Evolutionary conservation across 2,797 vertebrate genomes (phyloP).

Genomic region (Hippocampus kuda): DNA sequence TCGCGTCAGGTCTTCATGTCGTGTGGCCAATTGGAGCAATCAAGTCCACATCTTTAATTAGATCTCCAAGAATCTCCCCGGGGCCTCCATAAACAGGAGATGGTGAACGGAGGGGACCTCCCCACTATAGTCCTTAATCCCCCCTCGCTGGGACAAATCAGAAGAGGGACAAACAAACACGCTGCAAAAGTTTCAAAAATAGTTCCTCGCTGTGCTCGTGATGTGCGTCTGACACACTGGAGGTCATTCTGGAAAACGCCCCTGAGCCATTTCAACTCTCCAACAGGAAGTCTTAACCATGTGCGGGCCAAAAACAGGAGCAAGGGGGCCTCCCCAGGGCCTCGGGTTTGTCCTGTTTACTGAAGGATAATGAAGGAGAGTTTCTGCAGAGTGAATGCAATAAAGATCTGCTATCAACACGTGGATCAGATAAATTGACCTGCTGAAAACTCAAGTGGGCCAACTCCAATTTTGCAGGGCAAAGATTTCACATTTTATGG

Average conservation of each 20-base stretch:
- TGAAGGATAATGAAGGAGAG: slow-evolving; percentile 32
- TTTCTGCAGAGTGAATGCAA: slow-evolving; percentile 16
- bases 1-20: slow-evolving; percentile 14
- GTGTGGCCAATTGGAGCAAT: slow-evolving; percentile 22
- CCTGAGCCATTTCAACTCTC: slow-evolving; percentile 17
- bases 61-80: slow-evolving; percentile 8
- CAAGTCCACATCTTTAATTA: slow-evolving; percentile 41
- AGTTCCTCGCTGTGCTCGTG: slow-evolving; percentile 4
- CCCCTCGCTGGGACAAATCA: neutral
- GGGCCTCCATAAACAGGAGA: slow-evolving; percentile 38
- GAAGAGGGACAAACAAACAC: neutral
- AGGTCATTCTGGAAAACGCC: slow-evolving; percentile 24
- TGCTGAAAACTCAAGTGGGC: neutral
- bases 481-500: neutral
- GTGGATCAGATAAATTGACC: slow-evolving; percentile 25
- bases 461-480: neutral
- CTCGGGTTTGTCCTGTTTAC: slow-evolving; percentile 10
- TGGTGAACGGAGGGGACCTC: slow-evolving; percentile 1
- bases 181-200: slow-evolving; percentile 16
- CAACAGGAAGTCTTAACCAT: slow-evolving; percentile 10
- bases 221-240: slow-evolving; percentile 7
- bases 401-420: slow-evolving; percentile 46
- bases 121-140: neutral
- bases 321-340: neutral
- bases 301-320: neutral